Evolutionary conservation across 2,888 invertebrate species (phyloP).

Genomic region (Ephialtes manifestator): DNA sequence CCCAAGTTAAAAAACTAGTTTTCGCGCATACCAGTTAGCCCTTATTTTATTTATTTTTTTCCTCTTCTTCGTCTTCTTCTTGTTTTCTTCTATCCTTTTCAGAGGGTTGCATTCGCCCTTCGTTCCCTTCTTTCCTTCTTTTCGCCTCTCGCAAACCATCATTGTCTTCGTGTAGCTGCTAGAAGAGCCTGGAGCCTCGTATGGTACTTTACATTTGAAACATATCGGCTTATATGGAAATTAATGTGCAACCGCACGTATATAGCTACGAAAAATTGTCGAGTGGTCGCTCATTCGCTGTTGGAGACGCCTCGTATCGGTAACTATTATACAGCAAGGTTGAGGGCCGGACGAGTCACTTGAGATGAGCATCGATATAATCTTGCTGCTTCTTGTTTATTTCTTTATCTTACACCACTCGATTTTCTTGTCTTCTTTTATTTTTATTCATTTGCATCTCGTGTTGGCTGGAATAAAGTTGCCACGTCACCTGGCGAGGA

Average conservation of each 20-base stretch:
- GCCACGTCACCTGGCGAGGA: slow-evolving; percentile 22
- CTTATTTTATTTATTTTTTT: slow-evolving; percentile 61
- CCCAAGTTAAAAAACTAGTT: slow-evolving; percentile 78
- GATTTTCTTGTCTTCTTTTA: neutral
- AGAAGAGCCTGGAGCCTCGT: slow-evolving; percentile 8
- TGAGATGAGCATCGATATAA: slow-evolving; percentile 46
- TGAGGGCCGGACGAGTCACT: slow-evolving; percentile 28
- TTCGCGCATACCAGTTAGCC: slow-evolving; percentile 76
- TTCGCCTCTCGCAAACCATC: slow-evolving; percentile 67
- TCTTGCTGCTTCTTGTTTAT: slow-evolving; percentile 38
- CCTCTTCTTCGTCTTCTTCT: slow-evolving; percentile 63
- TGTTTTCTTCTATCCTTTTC: slow-evolving; percentile 63
- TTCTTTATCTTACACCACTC: slow-evolving; percentile 23
- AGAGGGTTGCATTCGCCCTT: slow-evolving; percentile 55
- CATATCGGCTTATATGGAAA: slow-evolving; percentile 82
- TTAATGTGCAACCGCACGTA: slow-evolving; percentile 75
- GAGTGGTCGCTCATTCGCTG: slow-evolving; percentile 42
- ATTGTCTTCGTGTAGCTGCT: slow-evolving; percentile 57
- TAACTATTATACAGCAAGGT: slow-evolving; percentile 19
- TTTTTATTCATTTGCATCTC: neutral
- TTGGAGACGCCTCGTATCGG: slow-evolving; percentile 11
- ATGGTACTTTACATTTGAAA: slow-evolving; percentile 80
- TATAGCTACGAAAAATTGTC: slow-evolving; percentile 46
- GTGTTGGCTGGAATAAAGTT: neutral
- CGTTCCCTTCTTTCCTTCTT: slow-evolving; percentile 64